phyloP scores from a whole-genome alignment of 2,888 invertebrate species.

The Mimachlamys varia region DNA sequence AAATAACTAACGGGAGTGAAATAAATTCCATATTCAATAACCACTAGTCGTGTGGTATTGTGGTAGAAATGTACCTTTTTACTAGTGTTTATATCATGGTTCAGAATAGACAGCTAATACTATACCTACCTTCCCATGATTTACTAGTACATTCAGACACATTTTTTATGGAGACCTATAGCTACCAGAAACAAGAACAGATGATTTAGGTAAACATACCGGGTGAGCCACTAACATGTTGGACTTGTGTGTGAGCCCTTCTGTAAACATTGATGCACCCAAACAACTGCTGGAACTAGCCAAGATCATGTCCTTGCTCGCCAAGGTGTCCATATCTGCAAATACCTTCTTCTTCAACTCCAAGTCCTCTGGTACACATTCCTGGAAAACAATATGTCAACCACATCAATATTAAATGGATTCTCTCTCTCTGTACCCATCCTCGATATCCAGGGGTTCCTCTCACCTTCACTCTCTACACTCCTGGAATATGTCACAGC shows the following conservation, averaged over 20 bases:
- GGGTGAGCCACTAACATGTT: slow-evolving; percentile 89
- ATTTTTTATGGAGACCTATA: too few species aligned
- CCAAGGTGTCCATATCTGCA: slow-evolving; percentile 88
- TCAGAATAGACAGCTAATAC: too few species aligned
- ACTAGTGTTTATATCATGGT: too few species aligned
- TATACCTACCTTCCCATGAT: too few species aligned
- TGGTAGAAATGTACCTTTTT: too few species aligned
- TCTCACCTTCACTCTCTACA: too few species aligned
- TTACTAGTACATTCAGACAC: too few species aligned
- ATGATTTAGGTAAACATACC: slow-evolving; percentile 78
- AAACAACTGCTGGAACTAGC: slow-evolving; percentile 98
- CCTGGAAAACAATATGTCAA: slow-evolving; percentile 83
- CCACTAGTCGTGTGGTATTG: too few species aligned
- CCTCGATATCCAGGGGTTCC: too few species aligned
- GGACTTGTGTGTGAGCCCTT: slow-evolving; percentile 88
- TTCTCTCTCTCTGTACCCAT: neutral
- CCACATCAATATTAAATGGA: neutral
- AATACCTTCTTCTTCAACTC: slow-evolving; percentile 93
- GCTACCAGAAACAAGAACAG: neutral
- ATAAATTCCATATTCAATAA: too few species aligned
- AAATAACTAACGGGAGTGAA: too few species aligned
- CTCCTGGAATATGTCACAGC: too few species aligned
- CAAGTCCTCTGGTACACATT: slow-evolving; percentile 95
- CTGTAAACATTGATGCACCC: slow-evolving; percentile 93
- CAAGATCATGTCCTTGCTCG: slow-evolving; percentile 83